These are phyloP conservation scores for Mormyrops attenuatus DNA, from an alignment of 2,797 vertebrate species.

Conservation along the genomic window DNA sequence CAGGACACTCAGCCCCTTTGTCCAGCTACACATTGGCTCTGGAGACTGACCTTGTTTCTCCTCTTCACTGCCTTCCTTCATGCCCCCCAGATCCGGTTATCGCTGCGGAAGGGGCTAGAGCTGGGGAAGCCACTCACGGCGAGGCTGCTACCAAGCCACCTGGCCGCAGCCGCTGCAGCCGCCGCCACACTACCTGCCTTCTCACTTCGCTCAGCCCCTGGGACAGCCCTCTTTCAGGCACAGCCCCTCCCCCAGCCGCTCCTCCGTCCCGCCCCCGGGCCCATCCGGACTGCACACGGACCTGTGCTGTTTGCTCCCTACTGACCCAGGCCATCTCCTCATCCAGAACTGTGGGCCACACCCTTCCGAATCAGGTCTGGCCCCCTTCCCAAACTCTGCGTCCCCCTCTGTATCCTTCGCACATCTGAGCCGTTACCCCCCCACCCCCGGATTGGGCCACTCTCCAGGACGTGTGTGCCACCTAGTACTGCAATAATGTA, in stretches of 20 bases:
- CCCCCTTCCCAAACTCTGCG: not conserved
- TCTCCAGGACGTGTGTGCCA: conserved; percentile 33
- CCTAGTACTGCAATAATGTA: conserved; percentile 75
- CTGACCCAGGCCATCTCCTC: conserved; percentile 55
- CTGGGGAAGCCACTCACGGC: conserved; percentile 75
- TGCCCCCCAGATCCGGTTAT: conserved; percentile 68
- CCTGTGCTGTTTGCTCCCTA: conserved; percentile 83
- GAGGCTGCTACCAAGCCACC: conserved; percentile 70
- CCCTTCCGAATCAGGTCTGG: not conserved
- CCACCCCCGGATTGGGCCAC: not conserved
- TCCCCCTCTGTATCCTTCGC: not conserved
- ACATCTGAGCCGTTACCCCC: not conserved
- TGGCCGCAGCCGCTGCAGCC: conserved; percentile 67
- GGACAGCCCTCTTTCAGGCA: conserved; percentile 73
- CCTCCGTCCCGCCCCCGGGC: conserved; percentile 72
- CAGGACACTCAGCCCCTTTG: not conserved
- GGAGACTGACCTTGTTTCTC: not conserved
- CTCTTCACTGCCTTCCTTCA: not conserved
- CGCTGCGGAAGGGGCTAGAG: conserved; percentile 76
- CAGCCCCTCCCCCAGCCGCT: conserved; percentile 75
- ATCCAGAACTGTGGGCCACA: not conserved
- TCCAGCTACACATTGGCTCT: not conserved
- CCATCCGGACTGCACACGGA: conserved; percentile 78
- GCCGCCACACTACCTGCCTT: conserved; percentile 73
- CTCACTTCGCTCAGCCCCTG: conserved; percentile 67